Evolutionary conservation across 2,888 invertebrate genomes (phyloP).

Genomic region (Theodoxus fluviatilis): DNA sequence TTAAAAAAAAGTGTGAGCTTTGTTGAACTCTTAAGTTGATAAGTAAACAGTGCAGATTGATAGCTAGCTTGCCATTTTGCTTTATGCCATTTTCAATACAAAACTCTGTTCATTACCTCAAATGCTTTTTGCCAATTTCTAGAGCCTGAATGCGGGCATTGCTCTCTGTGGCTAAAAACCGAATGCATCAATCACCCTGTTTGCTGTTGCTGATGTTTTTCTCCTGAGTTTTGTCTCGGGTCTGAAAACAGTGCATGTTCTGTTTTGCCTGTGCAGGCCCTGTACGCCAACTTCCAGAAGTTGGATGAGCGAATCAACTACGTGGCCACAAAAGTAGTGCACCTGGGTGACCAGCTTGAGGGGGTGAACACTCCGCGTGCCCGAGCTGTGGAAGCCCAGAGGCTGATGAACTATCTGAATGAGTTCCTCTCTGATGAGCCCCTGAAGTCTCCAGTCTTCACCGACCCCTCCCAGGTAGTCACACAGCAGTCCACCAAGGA

Average conservation of each 20-base stretch:
- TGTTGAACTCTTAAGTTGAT: no score
- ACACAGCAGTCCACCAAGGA: no score
- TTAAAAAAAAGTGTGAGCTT: no score
- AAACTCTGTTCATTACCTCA: no score
- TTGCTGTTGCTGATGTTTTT: no score
- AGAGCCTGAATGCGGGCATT: no score
- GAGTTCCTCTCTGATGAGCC: constrained; percentile 89
- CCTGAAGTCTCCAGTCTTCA: constrained; percentile 84
- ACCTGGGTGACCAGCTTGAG: constrained; percentile 97
- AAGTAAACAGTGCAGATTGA: no score
- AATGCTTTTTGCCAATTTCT: no score
- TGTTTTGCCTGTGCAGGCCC: constrained; percentile 70
- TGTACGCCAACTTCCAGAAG: constrained; percentile 87
- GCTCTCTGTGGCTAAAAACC: no score
- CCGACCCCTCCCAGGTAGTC: constrained; percentile 81
- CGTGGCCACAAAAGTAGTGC: constrained; percentile 96
- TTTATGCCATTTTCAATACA: no score
- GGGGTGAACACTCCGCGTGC: constrained; percentile 94
- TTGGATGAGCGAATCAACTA: constrained; percentile 94
- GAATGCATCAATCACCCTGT: no score
- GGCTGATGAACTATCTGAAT: constrained; percentile 87
- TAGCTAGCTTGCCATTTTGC: no score
- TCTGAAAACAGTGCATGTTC: neutral
- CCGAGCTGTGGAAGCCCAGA: constrained; percentile 92
- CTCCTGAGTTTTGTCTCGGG: neutral